Base-by-base conservation (phyloP, 2,888 invertebrate genomes). In the Malthinus flaveolus region DNA sequence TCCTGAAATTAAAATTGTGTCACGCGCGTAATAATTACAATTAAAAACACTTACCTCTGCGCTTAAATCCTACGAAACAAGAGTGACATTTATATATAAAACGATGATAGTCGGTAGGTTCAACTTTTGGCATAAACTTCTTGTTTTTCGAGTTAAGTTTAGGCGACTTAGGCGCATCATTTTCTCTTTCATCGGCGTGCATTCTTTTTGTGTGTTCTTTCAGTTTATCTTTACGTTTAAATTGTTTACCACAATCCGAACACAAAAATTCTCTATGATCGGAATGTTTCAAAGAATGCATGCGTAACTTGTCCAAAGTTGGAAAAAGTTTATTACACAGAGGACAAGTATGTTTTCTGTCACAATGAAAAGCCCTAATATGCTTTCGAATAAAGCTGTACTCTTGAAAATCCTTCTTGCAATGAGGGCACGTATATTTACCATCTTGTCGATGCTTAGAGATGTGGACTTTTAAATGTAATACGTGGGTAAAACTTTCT, bases 41-140 rank as follows among this genome's bases (percentile, higher is more conserved):
- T 91, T 1, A 32, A 23, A 15, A 13, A 64, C 5, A 23, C 64
- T 65, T 64, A 73, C 93, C 94, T 62, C 93, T 85, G 52, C 93
- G 82, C 80, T 94, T 89, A 73, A 92, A 90, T 61, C 90, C 89
- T 31, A 90, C 79, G 71, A 87, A 77, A 76, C 92, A 92, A 47
- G 83, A 81, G 67, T 88, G 86, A 73, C 92, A 92, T 74, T 90
- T 91, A 77, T 88, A 91, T 59, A 88, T 84, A 73, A 87, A 90
- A 47, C 87, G 81, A 71, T 87, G 85, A 72, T 87, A 89, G 77
- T 89, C 88, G 8, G 83, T 85, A 0, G 87, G 85, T 59, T 75
- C 74, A 7, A 74, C 74, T 76, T 85, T 86, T 32, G 85, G 85
- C 56, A 81, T 78, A 66, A 84, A 82, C 68, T 83, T 85, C 68